Evolutionary conservation across 1,140 invertebrate genomes (phyloP), one percentile per base, ranked within the genome.

Genomic region (Orchesella cincta): DNA sequence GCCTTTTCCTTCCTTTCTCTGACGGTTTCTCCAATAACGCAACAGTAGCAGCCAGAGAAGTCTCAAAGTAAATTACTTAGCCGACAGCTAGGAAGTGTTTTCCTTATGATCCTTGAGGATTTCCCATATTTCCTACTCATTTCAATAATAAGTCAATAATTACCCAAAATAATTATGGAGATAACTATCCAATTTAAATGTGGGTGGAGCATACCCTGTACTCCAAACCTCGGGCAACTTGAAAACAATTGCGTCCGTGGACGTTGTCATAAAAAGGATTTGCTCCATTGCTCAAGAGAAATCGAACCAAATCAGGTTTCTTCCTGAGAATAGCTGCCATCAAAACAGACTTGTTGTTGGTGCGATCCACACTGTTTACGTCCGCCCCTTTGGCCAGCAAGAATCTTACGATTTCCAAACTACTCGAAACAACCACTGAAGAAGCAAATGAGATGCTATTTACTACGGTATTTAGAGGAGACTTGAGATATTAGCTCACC

Each of bases 191-290:
- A n/a, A n/a, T n/a, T n/a, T n/a, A n/a, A n/a, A n/a, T n/a, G n/a
- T n/a, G n/a, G n/a, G n/a, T n/a, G n/a, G n/a, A n/a, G n/a, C n/a
- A n/a, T 67, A 67, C 62, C 31, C 62, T 8, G 33, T 67, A 67
- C 23, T 23, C 28, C 62, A 67, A 29, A 31, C 8, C 12, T 8
- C 12, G 3, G 14, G 62, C 62, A 12, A 67, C 23, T 14, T 67
- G 8, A 31, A 67, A 5, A n/a, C 62, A 67, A 12, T 3, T 31
- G 1, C 33, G 71, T 23, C 35, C 73, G 31, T 78, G 74, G 5
- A 20, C n/a, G 75, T 81, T 78, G 51, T 51, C 39, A 64, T 73
- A 77, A 52, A 0, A 34, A 1, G 79, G 79, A 73, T 80, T 70
- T 14, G 79, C 76, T 18, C 73, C 76, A 16, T 8, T 23, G 14